phyloP scores from a whole-genome alignment of 2,113 vertebrate species.

The Ceratotherium simum region DNA sequence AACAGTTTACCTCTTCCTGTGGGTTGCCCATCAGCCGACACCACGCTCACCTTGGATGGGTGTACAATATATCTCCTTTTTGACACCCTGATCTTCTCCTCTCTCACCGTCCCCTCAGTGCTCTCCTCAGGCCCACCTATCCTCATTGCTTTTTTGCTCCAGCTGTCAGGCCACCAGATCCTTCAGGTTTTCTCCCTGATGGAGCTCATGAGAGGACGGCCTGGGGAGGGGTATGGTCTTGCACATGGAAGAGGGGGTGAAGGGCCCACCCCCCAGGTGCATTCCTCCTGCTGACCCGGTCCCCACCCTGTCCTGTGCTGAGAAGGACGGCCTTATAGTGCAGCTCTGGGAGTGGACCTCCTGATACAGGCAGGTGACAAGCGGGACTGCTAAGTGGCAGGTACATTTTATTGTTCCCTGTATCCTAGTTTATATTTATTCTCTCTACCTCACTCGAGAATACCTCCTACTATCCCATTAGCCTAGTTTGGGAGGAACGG shows the following conservation, averaged over 20 bases:
- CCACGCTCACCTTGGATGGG: background rate
- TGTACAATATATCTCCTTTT: background rate
- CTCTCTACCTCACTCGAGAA: background rate
- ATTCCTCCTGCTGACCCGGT: background rate
- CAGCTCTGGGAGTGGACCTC: background rate
- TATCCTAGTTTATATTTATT: background rate
- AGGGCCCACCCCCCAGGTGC: background rate
- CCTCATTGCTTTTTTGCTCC: background rate
- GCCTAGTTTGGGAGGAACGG: background rate
- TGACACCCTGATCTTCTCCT: background rate
- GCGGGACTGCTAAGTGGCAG: background rate
- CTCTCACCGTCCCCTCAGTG: background rate
- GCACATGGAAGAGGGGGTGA: background rate
- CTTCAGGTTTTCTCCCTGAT: background rate
- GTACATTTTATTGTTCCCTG: background rate
- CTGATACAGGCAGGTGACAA: background rate
- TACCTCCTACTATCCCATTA: background rate
- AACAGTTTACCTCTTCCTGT: background rate
- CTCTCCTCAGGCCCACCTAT: background rate
- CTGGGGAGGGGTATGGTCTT: background rate
- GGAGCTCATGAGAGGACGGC: background rate
- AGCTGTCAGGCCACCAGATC: background rate
- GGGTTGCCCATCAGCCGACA: background rate
- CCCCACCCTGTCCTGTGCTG: background rate
- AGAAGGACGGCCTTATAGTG: background rate